A percentile compares a stretch with the other conserved stretches of the same genome.
These are phyloP conservation scores for Sesia bembeciformis DNA, from an alignment of 2,888 invertebrate species.

Conservation along the genomic window DNA sequence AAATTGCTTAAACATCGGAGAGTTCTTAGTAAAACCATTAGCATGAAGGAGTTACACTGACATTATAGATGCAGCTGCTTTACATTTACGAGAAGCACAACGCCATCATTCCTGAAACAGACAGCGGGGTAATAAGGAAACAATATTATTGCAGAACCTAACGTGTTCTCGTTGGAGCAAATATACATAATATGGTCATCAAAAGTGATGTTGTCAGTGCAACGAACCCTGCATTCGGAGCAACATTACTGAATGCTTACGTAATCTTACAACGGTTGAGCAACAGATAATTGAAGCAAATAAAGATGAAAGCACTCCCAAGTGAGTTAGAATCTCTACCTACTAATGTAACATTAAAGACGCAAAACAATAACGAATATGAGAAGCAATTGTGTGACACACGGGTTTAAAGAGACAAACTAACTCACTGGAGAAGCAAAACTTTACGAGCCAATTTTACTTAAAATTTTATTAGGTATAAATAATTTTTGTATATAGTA, in stretches of 20 bases:
- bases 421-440: too few species aligned
- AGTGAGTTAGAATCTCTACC: slow-evolving; percentile 48
- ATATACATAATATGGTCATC: slow-evolving; percentile 4
- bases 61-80: not conserved
- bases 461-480: too few species aligned
- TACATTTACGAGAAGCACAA: not conserved
- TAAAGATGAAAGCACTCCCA: slow-evolving; percentile 55
- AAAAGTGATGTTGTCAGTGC: slow-evolving; percentile 30
- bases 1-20: not conserved
- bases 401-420: too few species aligned
- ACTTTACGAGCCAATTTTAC: too few species aligned
- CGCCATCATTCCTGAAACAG: not conserved
- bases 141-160: slow-evolving; percentile 2
- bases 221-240: slow-evolving; percentile 38
- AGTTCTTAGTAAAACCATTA: not conserved
- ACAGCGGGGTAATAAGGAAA: not conserved
- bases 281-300: slow-evolving; percentile 62
- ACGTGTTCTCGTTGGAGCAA: slow-evolving; percentile 2
- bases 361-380: slow-evolving; percentile 14
- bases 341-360: slow-evolving; percentile 50
- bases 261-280: slow-evolving; percentile 44
- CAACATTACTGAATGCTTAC: slow-evolving; percentile 48
- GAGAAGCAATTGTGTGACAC: too few species aligned
- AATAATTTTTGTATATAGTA: too few species aligned
- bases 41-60: not conserved